Percentiles rank a stretch among this genome's conserved stretches.
Evolutionary conservation across 2,113 vertebrate genomes (phyloP).

Genomic region (Heterochromis multidens): DNA sequence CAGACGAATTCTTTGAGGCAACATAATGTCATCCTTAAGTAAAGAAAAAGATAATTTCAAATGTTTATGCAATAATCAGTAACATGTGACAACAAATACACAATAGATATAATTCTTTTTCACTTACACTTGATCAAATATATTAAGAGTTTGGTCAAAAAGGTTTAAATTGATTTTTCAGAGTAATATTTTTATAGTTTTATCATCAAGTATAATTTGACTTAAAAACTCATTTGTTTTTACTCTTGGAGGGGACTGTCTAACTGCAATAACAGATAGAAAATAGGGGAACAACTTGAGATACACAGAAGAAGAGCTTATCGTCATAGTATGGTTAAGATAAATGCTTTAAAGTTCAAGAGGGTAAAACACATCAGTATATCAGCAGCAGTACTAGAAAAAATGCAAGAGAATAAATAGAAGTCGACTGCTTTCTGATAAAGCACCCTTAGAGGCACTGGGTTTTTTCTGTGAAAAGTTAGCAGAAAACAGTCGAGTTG

Average conservation of each 20-base stretch:
- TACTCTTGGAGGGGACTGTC: not conserved
- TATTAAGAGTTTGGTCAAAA: not conserved
- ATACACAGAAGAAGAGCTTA: not conserved
- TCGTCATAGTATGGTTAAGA: not conserved
- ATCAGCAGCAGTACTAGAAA: not conserved
- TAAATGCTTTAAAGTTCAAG: not conserved
- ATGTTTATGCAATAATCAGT: not conserved
- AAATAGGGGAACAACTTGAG: not conserved
- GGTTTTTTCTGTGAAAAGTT: not conserved
- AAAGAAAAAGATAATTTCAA: not conserved
- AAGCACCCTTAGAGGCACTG: not conserved
- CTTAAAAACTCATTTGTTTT: not conserved
- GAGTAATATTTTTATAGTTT: not conserved
- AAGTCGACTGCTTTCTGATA: not conserved
- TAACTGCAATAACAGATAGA: not conserved
- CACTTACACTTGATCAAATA: not conserved
- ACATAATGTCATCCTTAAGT: conserved; percentile 91
- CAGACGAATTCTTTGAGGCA: conserved; percentile 86
- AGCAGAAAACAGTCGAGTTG: not conserved
- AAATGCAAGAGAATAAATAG: not conserved
- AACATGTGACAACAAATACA: not conserved
- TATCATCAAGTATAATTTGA: not conserved
- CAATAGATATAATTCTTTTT: not conserved
- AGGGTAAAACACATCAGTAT: not conserved
- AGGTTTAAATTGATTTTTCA: not conserved